A percentile compares a stretch with the other conserved stretches of the same genome.
These are phyloP conservation scores for Drosophila acutilabella DNA, from an alignment of 2,888 invertebrate species.

Conservation along the genomic window DNA sequence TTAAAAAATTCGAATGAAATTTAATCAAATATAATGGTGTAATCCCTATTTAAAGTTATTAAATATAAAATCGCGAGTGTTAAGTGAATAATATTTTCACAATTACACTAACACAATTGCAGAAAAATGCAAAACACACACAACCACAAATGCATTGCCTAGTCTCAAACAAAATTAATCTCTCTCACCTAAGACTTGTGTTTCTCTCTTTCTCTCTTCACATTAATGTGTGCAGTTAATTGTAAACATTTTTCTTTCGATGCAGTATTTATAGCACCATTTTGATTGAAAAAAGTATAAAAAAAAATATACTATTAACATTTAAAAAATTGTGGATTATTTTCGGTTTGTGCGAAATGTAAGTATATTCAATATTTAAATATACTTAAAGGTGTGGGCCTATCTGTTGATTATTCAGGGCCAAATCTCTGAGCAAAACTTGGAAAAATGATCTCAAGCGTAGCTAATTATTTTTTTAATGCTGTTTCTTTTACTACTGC, in stretches of 20 bases:
- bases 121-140: conserved; percentile 41
- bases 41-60: neutral
- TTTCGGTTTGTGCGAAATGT: conserved; percentile 7
- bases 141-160: conserved; percentile 11
- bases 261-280: conserved; percentile 34
- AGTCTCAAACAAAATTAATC: neutral
- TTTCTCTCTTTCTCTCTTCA: neutral
- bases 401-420: conserved; percentile 48
- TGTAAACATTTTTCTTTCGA: conserved; percentile 30
- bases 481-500: conserved; percentile 16
- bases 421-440: conserved; percentile 60
- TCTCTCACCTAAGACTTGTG: neutral
- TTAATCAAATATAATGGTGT: neutral
- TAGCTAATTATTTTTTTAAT: conserved; percentile 77
- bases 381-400: neutral
- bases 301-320: conserved; percentile 1
- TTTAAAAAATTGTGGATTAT: conserved; percentile 26
- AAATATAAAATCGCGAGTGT: conserved; percentile 18
- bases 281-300: conserved; percentile 6
- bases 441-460: conserved; percentile 75
- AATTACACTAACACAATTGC: conserved; percentile 52
- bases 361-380: conserved; percentile 5
- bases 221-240: conserved; percentile 32
- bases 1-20: neutral
- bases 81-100: conserved; percentile 52